A percentile compares a stretch with the other conserved stretches of the same genome.
phyloP scores from a whole-genome alignment of 2,113 vertebrate species.

The Corydoras maculifer region DNA sequence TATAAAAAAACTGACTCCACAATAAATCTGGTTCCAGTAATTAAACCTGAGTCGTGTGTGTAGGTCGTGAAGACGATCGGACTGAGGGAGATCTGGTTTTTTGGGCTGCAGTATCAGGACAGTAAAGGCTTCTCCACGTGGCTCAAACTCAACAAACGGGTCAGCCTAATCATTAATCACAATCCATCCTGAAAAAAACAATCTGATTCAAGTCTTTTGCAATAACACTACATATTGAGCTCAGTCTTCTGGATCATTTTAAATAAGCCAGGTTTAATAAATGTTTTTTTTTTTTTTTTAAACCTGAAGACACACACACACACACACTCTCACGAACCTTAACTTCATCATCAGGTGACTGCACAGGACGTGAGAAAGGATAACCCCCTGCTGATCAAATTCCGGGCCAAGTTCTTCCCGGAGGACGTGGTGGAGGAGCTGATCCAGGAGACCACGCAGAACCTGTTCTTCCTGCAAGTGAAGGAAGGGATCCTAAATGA shows the following conservation, averaged over 20 bases:
- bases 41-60: neutral
- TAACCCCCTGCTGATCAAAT: slow-evolving; percentile 88
- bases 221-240: too few species aligned
- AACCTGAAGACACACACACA: neutral
- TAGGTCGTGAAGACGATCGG: slow-evolving; percentile 97
- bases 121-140: slow-evolving; percentile 93
- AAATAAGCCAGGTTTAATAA: too few species aligned
- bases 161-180: slow-evolving; percentile 43
- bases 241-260: too few species aligned
- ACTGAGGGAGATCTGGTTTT: slow-evolving; percentile 94
- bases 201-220: too few species aligned
- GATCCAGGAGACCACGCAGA: slow-evolving; percentile 92
- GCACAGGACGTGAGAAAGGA: slow-evolving; percentile 89
- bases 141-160: slow-evolving; percentile 96
- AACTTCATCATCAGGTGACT: slow-evolving; percentile 70
- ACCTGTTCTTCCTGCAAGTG: slow-evolving; percentile 90
- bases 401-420: slow-evolving; percentile 92
- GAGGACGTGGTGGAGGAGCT: slow-evolving; percentile 92
- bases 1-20: neutral
- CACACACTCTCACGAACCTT: neutral
- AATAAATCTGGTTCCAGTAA: neutral
- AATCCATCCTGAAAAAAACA: too few species aligned
- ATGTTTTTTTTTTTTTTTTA: too few species aligned
- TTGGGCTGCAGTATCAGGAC: slow-evolving; percentile 94
- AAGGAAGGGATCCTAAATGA: slow-evolving; percentile 74